phyloP scores from a whole-genome alignment of 2,113 vertebrate species.

The Trogon melanurus region DNA sequence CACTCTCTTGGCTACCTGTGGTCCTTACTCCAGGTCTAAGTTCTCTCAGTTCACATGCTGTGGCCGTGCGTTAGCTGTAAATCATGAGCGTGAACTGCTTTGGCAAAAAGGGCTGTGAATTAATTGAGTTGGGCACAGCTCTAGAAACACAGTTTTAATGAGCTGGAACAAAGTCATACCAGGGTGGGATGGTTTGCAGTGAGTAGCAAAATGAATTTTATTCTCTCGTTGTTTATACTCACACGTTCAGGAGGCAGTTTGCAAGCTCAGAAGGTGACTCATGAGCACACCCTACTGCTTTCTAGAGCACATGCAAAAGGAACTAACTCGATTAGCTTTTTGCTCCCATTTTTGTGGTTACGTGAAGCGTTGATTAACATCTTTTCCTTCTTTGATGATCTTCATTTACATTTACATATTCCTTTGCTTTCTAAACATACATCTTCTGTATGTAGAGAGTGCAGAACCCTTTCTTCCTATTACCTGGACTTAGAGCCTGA shows the following conservation, averaged over 20 bases:
- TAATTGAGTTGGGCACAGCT: not conserved
- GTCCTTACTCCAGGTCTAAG: not conserved
- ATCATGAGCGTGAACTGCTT: not conserved
- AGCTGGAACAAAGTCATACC: constrained; percentile 36
- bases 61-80: fast-evolving
- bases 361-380: not conserved
- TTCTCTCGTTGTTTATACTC: not conserved
- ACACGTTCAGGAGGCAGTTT: not conserved
- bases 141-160: constrained; percentile 32
- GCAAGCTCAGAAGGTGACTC: not conserved
- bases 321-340: not conserved
- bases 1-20: not conserved
- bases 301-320: not conserved
- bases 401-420: not conserved
- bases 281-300: constrained; percentile 39
- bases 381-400: not conserved
- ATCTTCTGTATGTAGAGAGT: not conserved
- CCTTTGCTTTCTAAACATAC: not conserved
- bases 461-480: not conserved
- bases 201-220: not conserved
- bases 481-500: not conserved
- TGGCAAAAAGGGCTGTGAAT: constrained; percentile 7
- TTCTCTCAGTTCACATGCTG: not conserved
- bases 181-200: not conserved
- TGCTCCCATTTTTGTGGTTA: not conserved